phyloP scores from a whole-genome alignment of 2,797 vertebrate genomes.

The Gadopsis bispinosus region DNA sequence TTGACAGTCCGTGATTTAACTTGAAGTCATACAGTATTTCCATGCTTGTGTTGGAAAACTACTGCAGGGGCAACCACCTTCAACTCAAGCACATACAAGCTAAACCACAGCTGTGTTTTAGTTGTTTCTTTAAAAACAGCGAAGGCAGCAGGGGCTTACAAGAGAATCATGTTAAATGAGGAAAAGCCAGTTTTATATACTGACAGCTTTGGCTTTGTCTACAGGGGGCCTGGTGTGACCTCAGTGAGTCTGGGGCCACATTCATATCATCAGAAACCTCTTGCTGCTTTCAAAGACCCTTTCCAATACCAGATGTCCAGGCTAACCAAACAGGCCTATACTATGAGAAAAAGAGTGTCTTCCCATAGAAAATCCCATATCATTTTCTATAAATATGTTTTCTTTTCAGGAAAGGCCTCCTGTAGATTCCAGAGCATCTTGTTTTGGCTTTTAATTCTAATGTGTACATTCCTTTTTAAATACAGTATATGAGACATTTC shows the following conservation, averaged over 20 bases:
- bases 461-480: conserved; percentile 38
- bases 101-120: conserved; percentile 65
- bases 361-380: conserved; percentile 52
- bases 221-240: conserved; percentile 48
- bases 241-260: conserved; percentile 7
- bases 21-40: conserved; percentile 16
- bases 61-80: conserved; percentile 54
- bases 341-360: conserved; percentile 43
- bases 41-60: conserved; percentile 70
- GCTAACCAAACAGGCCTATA: conserved; percentile 51
- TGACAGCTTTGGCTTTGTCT: conserved; percentile 50
- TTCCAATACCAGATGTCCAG: conserved; percentile 55
- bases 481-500: background rate
- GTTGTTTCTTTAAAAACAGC: conserved; percentile 50
- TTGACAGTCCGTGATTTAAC: conserved; percentile 9
- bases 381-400: conserved; percentile 36
- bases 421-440: conserved; percentile 34
- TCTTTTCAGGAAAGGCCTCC: conserved; percentile 32
- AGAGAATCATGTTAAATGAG: conserved; percentile 42
- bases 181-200: conserved; percentile 35
- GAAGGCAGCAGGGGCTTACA: conserved; percentile 39
- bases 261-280: conserved; percentile 54
- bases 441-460: conserved; percentile 46
- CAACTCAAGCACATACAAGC: conserved; percentile 58
- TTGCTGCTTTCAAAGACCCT: conserved; percentile 63